A percentile compares a stretch with the other conserved stretches of the same genome.
These are phyloP conservation scores for Dinoponera quadriceps DNA, from an alignment of 1,140 invertebrate species.

Conservation along the genomic window DNA sequence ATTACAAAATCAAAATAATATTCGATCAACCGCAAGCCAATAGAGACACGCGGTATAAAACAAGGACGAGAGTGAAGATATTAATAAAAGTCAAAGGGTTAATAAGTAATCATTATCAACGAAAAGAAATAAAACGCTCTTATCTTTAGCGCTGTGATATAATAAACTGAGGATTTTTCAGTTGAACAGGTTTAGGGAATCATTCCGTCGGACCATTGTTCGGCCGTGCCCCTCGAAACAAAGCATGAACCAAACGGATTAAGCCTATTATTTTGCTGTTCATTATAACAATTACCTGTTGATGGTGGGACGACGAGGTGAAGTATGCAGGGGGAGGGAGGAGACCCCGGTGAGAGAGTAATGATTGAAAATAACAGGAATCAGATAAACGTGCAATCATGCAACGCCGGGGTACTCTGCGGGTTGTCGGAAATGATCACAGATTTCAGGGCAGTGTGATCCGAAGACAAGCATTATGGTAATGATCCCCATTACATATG, in stretches of 20 bases:
- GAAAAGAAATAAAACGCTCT: no score
- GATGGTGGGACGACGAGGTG: constrained; percentile 60
- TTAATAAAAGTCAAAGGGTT: no score
- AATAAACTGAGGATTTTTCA: constrained; percentile 10
- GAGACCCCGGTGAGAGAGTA: constrained; percentile 74
- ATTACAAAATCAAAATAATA: no score
- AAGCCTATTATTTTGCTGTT: constrained; percentile 75
- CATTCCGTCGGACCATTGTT: constrained; percentile 33
- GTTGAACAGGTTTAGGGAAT: constrained; percentile 52
- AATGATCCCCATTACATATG: constrained; percentile 80
- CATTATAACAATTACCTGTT: constrained; percentile 77
- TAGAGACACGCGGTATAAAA: no score
- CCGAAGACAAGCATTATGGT: constrained; percentile 83
- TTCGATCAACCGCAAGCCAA: no score
- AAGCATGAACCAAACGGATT: constrained; percentile 65
- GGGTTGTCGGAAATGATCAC: constrained; percentile 75
- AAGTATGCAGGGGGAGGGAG: constrained; percentile 50
- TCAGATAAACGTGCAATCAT: constrained; percentile 83
- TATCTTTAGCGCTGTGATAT: background rate
- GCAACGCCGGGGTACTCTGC: constrained; percentile 53
- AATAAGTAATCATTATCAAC: no score
- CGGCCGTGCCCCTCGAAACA: constrained; percentile 67
- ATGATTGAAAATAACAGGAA: constrained; percentile 85
- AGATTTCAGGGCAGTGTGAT: constrained; percentile 76
- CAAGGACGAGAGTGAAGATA: no score